Evolutionary conservation across 2,797 vertebrate species (phyloP).

Genomic region (Heliangelus exortis): DNA sequence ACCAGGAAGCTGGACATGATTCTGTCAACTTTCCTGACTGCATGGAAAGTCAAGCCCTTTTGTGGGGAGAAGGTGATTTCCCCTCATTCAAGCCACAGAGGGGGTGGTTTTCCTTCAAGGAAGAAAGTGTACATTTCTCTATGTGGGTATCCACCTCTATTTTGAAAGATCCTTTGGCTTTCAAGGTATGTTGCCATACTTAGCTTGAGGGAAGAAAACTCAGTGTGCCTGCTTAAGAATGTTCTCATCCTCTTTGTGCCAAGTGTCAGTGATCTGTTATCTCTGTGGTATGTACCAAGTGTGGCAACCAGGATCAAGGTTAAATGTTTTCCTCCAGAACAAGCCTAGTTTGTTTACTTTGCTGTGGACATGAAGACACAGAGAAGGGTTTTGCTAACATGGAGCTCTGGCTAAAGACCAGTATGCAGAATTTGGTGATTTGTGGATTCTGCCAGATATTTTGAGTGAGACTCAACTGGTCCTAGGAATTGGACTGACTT

Average conservation of each 20-base stretch:
- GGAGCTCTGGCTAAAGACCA: background rate
- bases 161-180: background rate
- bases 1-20: background rate
- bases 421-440: background rate
- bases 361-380: fast-evolving
- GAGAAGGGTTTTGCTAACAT: background rate
- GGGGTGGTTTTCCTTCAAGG: background rate
- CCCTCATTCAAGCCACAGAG: background rate
- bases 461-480: background rate
- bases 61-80: background rate
- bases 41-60: background rate
- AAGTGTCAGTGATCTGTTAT: background rate
- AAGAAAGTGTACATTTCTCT: background rate
- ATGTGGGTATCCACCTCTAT: background rate
- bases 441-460: background rate
- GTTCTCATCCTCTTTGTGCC: background rate
- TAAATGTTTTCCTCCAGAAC: background rate
- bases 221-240: background rate
- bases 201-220: background rate
- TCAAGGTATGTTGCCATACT: background rate
- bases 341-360: background rate
- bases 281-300: background rate
- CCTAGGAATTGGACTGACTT: background rate
- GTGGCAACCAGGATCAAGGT: background rate
- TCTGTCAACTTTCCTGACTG: background rate